A percentile compares a stretch with the other conserved stretches of the same genome.
Evolutionary conservation across 2,113 vertebrate species (phyloP).

Genomic region (Labeo catla): DNA sequence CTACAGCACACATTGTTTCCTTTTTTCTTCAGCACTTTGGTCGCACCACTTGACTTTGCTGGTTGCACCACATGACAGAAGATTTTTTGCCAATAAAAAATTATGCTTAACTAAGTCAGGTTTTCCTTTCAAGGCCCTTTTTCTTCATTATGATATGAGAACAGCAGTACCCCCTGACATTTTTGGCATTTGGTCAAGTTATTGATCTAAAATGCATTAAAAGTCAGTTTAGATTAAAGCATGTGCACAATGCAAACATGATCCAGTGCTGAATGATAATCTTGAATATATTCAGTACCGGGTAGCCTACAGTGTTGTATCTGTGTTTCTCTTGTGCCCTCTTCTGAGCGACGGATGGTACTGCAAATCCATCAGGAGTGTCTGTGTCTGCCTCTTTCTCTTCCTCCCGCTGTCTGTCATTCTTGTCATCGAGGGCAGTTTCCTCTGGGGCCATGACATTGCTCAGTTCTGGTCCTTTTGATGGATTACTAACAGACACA

Average conservation of each 20-base stretch:
- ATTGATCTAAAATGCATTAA: background rate
- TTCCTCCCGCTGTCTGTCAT: conserved; percentile 52
- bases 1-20: background rate
- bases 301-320: conserved; percentile 64
- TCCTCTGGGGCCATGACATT: conserved; percentile 61
- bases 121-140: background rate
- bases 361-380: conserved; percentile 59
- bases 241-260: background rate
- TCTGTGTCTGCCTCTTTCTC: conserved; percentile 59
- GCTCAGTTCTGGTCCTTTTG: conserved; percentile 53
- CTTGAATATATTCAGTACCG: conserved; percentile 56
- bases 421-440: background rate
- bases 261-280: background rate
- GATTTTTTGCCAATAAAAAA: background rate
- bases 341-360: conserved; percentile 58
- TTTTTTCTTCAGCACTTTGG: background rate
- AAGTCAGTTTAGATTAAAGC: background rate
- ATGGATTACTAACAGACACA: conserved; percentile 49
- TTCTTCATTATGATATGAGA: background rate
- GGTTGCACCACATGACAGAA: background rate
- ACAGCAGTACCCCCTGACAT: background rate
- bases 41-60: background rate
- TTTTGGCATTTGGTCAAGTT: background rate
- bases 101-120: background rate
- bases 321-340: conserved; percentile 70